Evolutionary conservation across 2,113 vertebrate genomes (phyloP), one percentile per base, ranked within the genome.

Genomic region (Calidris pygmaea): DNA sequence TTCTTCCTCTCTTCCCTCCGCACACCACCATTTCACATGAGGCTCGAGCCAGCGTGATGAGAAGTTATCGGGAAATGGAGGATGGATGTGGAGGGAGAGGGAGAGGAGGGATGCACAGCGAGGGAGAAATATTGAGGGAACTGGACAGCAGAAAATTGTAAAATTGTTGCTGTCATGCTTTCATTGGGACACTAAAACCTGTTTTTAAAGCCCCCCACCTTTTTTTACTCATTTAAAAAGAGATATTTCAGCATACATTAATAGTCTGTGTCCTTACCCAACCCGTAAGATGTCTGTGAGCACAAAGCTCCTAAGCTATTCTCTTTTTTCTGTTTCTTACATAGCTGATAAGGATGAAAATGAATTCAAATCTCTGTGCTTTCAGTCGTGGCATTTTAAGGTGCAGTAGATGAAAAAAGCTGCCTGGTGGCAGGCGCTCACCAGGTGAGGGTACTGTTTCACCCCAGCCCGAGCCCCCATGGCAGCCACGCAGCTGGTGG

Each of bases 61-160:
- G 89, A 76, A 98, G 93, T 58, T 83, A 53, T 77, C 86, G 90
- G 96, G 73, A 98, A 98, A 97, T 97, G 97, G 98, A 97, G 96
- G 97, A 84, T 86, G 96, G 93, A 30, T 71, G 94, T 74, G 58
- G 90, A 96, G 96, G 89, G 85, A 90, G 92, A 75, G 74, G 63
- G n/a, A 87, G 88, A 83, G 93, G 81, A 89, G 92, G 90, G 89
- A 71, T 58, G 89, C n/a, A 5, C n/a, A 55, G 60, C 2, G 15
- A 75, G 87, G 92, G 76, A 91, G 68, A 86, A 78, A 86, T 39
- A 60, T 17, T n/a, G 90, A 80, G 77, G 82, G 70, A 84, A 62
- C 30, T 39, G 96, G 88, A 84, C 81, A 47, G 97, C 87, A 96
- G 90, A 87, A 96, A 92, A 97, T 94, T 93, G 86, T 86, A 76